Base-by-base conservation (phyloP, 2,888 invertebrate species). In the Thereva nobilitata region DNA sequence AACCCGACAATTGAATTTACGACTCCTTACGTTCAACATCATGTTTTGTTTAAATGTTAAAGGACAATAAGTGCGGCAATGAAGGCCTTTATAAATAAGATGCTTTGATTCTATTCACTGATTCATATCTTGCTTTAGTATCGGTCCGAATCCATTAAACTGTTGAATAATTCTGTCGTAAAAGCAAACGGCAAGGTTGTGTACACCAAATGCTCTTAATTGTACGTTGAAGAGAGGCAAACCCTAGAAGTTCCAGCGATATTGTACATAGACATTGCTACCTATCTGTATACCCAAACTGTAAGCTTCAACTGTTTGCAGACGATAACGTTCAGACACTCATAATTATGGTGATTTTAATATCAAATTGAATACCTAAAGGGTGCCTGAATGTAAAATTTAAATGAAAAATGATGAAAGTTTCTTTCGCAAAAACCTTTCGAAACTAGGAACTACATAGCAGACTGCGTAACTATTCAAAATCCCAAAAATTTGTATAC, bases 341-440 rank as follows among this genome's bases (percentile, higher is more conserved):
- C 55, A 56, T 56, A 56, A 56, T 41, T 56, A 42, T 56, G 55
- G 55, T 34, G 55, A 56, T 56, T 56, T 56, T 41, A 56, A 56
- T 56, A 56, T 23, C 40, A 23, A 56, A 56, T 56, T 42, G 55
- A 56, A 56, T 42, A 56, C 55, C 55, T 10, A 56, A 53, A 53
- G 53, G 53, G 9, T 40, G 38, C 38, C 10, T 38, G 38, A 53
- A 53, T 40, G 38, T 53, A 53, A 38, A 37, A 53, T 37, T 38
- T 53, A 38, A 53, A 53, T 40, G 38, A 40, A 52, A 52, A 53
- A 40, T 53, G 38, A 53, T 53, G 37, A 53, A 40, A 53, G 38
- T 53, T 38, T 53, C 53, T 10, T 37, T 40, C 53, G 37, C 3
- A 53, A 38, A 53, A 38, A 53, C 37, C 37, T 53, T 53, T 5